Conservation (phyloP, 2,113 vertebrate species). For the Takifugu bimaculatus region DNA sequence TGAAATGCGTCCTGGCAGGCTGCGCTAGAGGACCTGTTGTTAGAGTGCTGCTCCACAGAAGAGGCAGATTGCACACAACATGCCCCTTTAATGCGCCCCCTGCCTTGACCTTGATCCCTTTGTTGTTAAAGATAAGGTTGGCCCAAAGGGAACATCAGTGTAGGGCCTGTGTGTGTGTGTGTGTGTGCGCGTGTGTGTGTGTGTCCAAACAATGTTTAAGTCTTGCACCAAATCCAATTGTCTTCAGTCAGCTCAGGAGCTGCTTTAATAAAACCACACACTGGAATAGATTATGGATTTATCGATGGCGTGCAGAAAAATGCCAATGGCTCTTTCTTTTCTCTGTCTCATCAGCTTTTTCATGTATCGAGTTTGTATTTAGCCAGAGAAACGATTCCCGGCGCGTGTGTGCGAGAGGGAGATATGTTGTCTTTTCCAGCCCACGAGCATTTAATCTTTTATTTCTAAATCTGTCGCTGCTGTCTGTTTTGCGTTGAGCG, state of each 20-base stretch:
- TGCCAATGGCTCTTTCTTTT: slow-evolving; percentile 7
- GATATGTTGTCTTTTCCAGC: slow-evolving; percentile 47
- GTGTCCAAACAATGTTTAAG: slow-evolving; percentile 23
- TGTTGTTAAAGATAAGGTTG: slow-evolving; percentile 30
- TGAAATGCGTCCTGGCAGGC: slow-evolving; percentile 30
- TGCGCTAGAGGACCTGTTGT: slow-evolving; percentile 57
- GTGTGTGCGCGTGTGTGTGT: slow-evolving; percentile 7
- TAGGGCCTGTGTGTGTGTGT: neutral
- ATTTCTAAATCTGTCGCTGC: slow-evolving; percentile 72
- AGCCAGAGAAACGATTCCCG: slow-evolving; percentile 18
- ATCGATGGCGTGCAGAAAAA: slow-evolving; percentile 15
- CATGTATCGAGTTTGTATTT: slow-evolving; percentile 18
- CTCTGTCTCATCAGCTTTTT: slow-evolving; percentile 23
- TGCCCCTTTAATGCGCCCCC: slow-evolving; percentile 13
- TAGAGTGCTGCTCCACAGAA: slow-evolving; percentile 22
- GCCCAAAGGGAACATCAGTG: slow-evolving; percentile 19
- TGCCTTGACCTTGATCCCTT: slow-evolving; percentile 56
- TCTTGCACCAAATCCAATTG: slow-evolving; percentile 34
- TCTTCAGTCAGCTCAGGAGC: slow-evolving; percentile 19
- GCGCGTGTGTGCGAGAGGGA: neutral
- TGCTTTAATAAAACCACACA: slow-evolving; percentile 24
- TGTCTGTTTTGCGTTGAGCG: slow-evolving; percentile 57
- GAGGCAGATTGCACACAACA: slow-evolving; percentile 29
- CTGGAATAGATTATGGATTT: slow-evolving; percentile 37
- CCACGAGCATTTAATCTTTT: slow-evolving; percentile 71